These are phyloP conservation scores for Bradysia coprophila DNA, from an alignment of 1,140 invertebrate species.

Conservation along the genomic window DNA sequence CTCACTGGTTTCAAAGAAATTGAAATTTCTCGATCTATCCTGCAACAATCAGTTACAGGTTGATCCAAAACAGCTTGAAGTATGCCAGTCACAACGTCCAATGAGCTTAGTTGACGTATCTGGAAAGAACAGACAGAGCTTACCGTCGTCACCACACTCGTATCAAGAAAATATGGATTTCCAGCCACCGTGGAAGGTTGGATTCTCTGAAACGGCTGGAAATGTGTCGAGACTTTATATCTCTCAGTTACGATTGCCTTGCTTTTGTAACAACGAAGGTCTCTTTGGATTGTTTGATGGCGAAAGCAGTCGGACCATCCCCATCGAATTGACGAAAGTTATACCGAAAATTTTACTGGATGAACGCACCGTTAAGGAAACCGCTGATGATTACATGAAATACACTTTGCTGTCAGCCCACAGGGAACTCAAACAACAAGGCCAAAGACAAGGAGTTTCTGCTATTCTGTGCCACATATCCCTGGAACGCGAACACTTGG, in stretches of 20 bases:
- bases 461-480: conserved; percentile 54
- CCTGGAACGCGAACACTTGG: conserved; percentile 22
- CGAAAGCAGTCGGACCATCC: conserved; percentile 44
- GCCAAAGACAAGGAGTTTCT: conserved; percentile 46
- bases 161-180: conserved; percentile 31
- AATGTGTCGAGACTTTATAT: conserved; percentile 48
- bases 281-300: conserved; percentile 69
- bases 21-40: conserved; percentile 69
- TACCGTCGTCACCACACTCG: conserved; percentile 38
- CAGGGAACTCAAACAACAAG: conserved; percentile 50
- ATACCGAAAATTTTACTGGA: conserved; percentile 57
- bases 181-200: conserved; percentile 52
- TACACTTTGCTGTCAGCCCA: conserved; percentile 61
- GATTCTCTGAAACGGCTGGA: conserved; percentile 69
- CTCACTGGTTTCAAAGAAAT: conserved; percentile 52
- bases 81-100: conserved; percentile 54
- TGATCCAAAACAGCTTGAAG: conserved; percentile 59
- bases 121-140: conserved; percentile 44
- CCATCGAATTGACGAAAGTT: conserved; percentile 44
- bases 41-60: conserved; percentile 64
- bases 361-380: conserved; percentile 61
- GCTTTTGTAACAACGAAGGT: conserved; percentile 58
- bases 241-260: conserved; percentile 53
- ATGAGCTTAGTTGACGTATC: conserved; percentile 68
- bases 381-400: conserved; percentile 60